These are phyloP conservation scores for Halictus rubicundus DNA, from an alignment of 1,140 invertebrate species.

Conservation along the genomic window DNA sequence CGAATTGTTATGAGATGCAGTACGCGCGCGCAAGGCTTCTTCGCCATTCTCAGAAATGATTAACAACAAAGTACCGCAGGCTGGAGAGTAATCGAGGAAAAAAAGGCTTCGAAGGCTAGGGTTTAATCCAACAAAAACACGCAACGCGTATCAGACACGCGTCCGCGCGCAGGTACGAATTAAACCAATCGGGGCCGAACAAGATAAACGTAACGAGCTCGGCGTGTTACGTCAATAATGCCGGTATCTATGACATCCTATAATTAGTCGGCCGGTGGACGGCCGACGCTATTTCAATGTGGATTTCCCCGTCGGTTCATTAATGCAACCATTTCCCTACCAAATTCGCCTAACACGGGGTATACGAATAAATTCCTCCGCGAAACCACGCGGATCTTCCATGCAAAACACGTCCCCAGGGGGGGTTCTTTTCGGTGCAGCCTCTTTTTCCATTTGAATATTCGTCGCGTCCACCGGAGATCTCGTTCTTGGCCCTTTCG, in stretches of 20 bases:
- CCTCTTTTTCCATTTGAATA: slow-evolving; percentile 37
- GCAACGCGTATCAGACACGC: not conserved
- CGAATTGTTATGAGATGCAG: too few relatives aligned
- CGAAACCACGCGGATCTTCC: not conserved
- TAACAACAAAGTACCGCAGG: too few relatives aligned
- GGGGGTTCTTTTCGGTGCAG: not conserved
- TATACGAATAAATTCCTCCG: not conserved
- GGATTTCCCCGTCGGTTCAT: slow-evolving; percentile 23
- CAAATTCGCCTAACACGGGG: too few relatives aligned
- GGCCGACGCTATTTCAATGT: slow-evolving; percentile 22
- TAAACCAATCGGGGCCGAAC: slow-evolving; percentile 34
- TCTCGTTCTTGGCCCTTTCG: not conserved
- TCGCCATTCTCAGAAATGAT: too few relatives aligned
- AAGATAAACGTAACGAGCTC: slow-evolving; percentile 41
- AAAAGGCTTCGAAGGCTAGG: too few relatives aligned
- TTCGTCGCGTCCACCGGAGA: slow-evolving; percentile 10
- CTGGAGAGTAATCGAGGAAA: too few relatives aligned
- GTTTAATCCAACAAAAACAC: slow-evolving; percentile 8
- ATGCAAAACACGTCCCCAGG: slow-evolving; percentile 1
- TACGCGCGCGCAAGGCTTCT: too few relatives aligned
- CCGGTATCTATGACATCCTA: slow-evolving; percentile 34
- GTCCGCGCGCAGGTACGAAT: not conserved
- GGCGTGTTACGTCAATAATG: slow-evolving; percentile 25
- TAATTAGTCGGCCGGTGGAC: slow-evolving; percentile 15
- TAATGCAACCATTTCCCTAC: not conserved